Evolutionary conservation across 1,140 invertebrate genomes (phyloP).

Genomic region (Varroa destructor): DNA sequence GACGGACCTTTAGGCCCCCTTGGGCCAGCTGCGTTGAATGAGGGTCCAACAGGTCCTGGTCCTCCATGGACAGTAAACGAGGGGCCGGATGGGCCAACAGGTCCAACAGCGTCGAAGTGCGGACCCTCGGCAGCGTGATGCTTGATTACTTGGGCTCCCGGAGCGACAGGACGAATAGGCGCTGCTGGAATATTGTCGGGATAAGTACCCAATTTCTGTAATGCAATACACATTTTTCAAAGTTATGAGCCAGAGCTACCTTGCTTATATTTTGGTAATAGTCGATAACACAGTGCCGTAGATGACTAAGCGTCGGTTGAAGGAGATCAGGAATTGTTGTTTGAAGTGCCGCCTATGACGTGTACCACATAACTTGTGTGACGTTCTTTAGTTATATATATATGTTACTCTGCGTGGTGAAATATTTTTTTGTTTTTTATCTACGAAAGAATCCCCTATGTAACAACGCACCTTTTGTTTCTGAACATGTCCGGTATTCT

Average conservation of each 20-base stretch:
- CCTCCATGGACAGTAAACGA: not conserved
- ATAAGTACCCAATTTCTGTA: slow-evolving; percentile 26
- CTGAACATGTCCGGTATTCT: slow-evolving; percentile 22
- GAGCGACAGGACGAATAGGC: slow-evolving; percentile 16
- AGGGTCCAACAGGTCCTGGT: not conserved
- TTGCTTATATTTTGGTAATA: no score
- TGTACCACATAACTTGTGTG: no score
- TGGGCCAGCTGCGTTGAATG: not conserved
- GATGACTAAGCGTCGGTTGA: no score
- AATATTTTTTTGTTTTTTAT: no score
- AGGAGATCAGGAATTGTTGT: no score
- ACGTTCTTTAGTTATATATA: no score
- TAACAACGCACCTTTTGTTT: slow-evolving; percentile 3
- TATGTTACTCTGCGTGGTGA: no score
- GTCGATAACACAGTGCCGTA: no score
- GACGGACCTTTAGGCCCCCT: not conserved
- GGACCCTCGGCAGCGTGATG: slow-evolving; percentile 12
- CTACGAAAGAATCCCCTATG: not conserved
- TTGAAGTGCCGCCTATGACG: no score
- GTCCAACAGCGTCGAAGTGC: slow-evolving; percentile 21
- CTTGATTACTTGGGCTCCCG: slow-evolving; percentile 20
- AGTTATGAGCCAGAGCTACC: no score
- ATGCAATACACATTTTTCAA: not conserved
- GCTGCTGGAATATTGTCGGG: slow-evolving; percentile 17
- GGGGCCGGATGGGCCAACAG: not conserved